Evolutionary conservation across 2,113 vertebrate species (phyloP), one percentile per base, ranked within the genome.

Genomic region (Podarcis raffonei): DNA sequence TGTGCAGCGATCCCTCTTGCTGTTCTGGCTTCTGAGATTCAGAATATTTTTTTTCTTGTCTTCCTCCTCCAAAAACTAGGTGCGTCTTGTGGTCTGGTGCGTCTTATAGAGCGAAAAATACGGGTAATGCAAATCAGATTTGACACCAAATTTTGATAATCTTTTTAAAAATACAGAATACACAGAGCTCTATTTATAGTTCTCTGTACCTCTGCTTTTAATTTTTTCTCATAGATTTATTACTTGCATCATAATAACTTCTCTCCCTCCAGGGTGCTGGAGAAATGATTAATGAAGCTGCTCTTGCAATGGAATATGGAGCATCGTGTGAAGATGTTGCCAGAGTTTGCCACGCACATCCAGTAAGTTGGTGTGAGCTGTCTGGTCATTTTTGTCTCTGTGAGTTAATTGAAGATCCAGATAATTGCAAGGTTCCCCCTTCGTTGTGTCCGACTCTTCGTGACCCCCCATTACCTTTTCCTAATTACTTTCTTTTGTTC

Each of bases 231-330:
- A 15, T 35, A n/a, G 15, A 27, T 78, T 48, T 20, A 68, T 88
- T 65, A 3, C 48, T 62, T 59, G 25, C 2, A 20, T 71, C 22
- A 5, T 66, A 53, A 1, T 65, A 25, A 12, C 39, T 42, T 66
- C 13, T 0, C 9, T 0, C 48, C 48, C 48, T 69, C 11, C 18
- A 99, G 99, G 98, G 98, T 87, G 99, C 99, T 72, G 99, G 99
- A 13, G 99, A 99, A 95, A 99, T 99, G 96, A 97, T 99, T 89
- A 99, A 99, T 62, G 99, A 99, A 96, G 99, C 99, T 18, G 97
- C 98, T 9, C 96, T 99, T 90, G 99, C 99, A 42, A 98, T 99
- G 98, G 99, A 99, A 92, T 99, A 99, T 2, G 99, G 99, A 12
- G 98, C 99, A 6, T 99, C 99, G 0, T 99, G 98, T 95, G 99